A percentile compares a stretch with the other conserved stretches of the same genome.
Conservation (phyloP, 1,140 invertebrate genomes). For the Formica exsecta region DNA sequence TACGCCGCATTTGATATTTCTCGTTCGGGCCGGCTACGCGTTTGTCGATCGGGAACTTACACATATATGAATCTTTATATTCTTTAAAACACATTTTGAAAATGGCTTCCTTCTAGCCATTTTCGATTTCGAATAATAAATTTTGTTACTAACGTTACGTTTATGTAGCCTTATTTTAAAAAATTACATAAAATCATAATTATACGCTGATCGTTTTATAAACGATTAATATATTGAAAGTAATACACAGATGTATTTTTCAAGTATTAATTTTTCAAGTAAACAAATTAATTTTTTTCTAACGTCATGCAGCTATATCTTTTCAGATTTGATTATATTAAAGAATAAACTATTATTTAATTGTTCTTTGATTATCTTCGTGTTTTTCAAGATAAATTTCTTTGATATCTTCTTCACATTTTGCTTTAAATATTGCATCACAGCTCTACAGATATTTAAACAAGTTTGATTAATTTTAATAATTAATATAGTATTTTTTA, state of each 20-base stretch:
- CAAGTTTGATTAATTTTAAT: not conserved
- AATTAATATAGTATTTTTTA: not conserved
- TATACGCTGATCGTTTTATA: not conserved
- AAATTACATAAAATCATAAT: not conserved
- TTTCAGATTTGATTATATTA: too few relatives aligned
- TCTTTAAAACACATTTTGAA: not conserved
- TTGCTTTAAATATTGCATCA: not conserved
- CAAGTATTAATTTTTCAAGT: not conserved
- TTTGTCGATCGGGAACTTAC: not conserved
- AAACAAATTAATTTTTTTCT: not conserved
- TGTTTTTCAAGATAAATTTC: too few relatives aligned
- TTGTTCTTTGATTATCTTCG: too few relatives aligned
- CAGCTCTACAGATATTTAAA: not conserved
- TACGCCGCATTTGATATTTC: conserved; percentile 31
- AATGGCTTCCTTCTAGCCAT: not conserved
- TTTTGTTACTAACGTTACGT: not conserved
- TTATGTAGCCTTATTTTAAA: not conserved
- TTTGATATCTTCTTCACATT: not conserved
- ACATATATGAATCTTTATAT: not conserved
- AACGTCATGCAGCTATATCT: too few relatives aligned
- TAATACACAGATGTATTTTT: not conserved
- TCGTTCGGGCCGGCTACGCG: conserved; percentile 7
- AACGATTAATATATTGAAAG: not conserved
- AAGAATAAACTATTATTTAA: too few relatives aligned
- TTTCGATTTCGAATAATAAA: not conserved